These are phyloP conservation scores for Trichacis sp. DNA, from an alignment of 2,888 invertebrate genomes.

Conservation along the genomic window DNA sequence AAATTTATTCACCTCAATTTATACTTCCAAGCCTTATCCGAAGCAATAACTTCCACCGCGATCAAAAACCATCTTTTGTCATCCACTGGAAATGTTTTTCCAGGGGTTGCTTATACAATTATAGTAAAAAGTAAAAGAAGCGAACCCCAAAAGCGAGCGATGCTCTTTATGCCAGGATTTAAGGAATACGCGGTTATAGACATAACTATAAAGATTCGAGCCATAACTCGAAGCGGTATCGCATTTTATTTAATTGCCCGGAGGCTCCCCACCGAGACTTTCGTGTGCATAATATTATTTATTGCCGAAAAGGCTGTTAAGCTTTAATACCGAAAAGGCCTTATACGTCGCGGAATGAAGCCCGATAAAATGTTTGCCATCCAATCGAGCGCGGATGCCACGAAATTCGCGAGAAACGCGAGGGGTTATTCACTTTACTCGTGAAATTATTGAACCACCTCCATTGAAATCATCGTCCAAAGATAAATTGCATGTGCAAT, in stretches of 20 bases:
- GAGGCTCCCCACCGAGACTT: constrained; percentile 50
- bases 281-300: constrained; percentile 68
- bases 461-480: no score
- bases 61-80: no score
- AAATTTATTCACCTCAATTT: no score
- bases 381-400: constrained; percentile 57
- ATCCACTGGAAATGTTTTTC: no score
- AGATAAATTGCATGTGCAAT: no score
- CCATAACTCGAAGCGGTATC: constrained; percentile 68
- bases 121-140: constrained; percentile 37
- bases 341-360: constrained; percentile 64
- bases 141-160: constrained; percentile 41
- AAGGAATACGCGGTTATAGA: constrained; percentile 64
- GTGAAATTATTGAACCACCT: no score
- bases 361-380: constrained; percentile 68
- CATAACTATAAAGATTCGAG: constrained; percentile 68
- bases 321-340: constrained; percentile 60
- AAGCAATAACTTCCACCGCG: no score
- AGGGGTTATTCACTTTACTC: no score
- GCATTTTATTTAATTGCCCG: constrained; percentile 69
- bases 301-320: constrained; percentile 67
- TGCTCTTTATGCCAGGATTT: constrained; percentile 64
- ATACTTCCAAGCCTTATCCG: no score
- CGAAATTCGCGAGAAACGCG: constrained; percentile 50
- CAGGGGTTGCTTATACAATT: constrained; percentile 13